Evolutionary conservation across 2,888 invertebrate species (phyloP).

Genomic region (Seira musarum): DNA sequence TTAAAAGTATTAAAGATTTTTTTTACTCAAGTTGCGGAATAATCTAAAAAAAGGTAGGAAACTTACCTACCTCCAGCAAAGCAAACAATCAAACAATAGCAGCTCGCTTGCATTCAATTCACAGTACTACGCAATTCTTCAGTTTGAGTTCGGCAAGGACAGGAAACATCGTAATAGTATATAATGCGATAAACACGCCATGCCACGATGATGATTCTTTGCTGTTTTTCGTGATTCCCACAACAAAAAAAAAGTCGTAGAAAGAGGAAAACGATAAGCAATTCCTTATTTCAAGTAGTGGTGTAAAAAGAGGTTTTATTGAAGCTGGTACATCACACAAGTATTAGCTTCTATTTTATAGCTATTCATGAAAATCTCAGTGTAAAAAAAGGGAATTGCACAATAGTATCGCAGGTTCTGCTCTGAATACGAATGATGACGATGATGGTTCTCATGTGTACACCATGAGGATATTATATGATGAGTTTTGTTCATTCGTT

Average conservation of each 20-base stretch:
- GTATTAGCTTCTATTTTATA: slow-evolving; percentile 16
- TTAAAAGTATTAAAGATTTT: too few relatives aligned
- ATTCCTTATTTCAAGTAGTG: neutral
- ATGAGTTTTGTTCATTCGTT: neutral
- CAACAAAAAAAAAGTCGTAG: slow-evolving; percentile 25
- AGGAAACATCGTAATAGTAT: slow-evolving; percentile 53
- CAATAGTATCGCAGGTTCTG: slow-evolving; percentile 34
- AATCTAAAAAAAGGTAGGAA: too few relatives aligned
- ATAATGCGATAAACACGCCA: too few relatives aligned
- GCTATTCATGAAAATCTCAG: slow-evolving; percentile 3
- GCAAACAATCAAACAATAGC: neutral
- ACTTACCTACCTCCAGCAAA: neutral
- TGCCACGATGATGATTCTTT: too few relatives aligned
- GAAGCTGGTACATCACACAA: too few relatives aligned
- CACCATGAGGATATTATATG: slow-evolving; percentile 17
- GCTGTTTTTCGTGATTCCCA: slow-evolving; percentile 42
- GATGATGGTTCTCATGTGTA: too few relatives aligned
- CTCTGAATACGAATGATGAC: slow-evolving; percentile 43
- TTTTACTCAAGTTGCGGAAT: too few relatives aligned
- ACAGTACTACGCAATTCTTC: slow-evolving; percentile 40
- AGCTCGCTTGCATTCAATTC: neutral
- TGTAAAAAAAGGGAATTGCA: slow-evolving; percentile 36
- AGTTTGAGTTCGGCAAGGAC: slow-evolving; percentile 43
- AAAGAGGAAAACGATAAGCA: neutral
- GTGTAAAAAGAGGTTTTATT: neutral